Conservation (phyloP, 2,797 vertebrate genomes). For the Telmatherina bonti region DNA sequence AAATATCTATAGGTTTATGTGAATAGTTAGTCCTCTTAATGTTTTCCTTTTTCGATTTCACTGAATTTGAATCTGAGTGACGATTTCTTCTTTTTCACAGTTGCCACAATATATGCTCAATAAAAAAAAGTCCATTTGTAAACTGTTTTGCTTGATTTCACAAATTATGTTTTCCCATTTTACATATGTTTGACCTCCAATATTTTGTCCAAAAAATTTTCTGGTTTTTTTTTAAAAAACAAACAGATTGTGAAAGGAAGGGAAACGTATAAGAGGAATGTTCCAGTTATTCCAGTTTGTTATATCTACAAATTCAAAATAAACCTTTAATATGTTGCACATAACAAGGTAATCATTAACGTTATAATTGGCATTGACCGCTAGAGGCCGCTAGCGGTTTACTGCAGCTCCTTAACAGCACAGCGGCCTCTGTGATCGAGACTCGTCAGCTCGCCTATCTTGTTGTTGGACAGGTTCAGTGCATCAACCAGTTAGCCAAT, state of each 20-base stretch:
- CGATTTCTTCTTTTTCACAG: neutral
- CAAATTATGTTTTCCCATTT: no score
- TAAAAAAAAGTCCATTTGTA: neutral
- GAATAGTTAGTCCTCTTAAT: neutral
- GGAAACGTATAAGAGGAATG: neutral
- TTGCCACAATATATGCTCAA: neutral
- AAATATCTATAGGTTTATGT: neutral
- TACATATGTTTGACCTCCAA: neutral
- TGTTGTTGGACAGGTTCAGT: constrained; percentile 76
- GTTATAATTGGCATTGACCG: neutral
- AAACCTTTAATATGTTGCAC: neutral
- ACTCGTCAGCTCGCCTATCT: constrained; percentile 29
- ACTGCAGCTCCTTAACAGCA: neutral
- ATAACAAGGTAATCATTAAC: neutral
- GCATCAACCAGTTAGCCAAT: constrained; percentile 24
- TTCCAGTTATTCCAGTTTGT: neutral
- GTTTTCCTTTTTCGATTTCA: neutral
- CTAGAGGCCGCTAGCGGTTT: constrained; percentile 47
- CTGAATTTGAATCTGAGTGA: neutral
- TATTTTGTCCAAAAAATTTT: no score
- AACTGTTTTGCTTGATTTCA: no score
- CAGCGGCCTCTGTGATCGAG: neutral
- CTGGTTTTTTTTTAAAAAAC: no score
- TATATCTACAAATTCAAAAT: no score
- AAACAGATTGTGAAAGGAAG: no score